Conservation (phyloP, 2,113 vertebrate species). For the Callionymus lyra region DNA sequence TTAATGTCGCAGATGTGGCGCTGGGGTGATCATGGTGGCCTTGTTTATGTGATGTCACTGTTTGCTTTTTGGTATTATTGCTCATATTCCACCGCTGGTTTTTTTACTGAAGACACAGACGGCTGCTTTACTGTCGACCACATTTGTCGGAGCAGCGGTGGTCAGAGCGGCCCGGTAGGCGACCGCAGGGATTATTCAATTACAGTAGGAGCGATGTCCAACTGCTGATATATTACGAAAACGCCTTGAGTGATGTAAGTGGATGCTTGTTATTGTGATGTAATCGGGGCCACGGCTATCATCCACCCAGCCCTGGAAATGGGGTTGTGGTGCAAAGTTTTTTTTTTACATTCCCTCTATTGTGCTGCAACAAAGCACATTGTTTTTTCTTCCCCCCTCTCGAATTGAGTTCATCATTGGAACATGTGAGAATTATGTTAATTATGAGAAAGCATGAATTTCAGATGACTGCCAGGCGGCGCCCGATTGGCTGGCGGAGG, state of each 20-base stretch:
- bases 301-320: conserved; percentile 34
- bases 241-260: conserved; percentile 49
- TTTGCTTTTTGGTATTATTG: too few species aligned
- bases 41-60: too few species aligned
- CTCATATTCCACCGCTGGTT: too few species aligned
- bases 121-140: too few species aligned
- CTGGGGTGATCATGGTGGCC: too few species aligned
- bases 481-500: conserved; percentile 51
- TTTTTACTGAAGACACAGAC: neutral
- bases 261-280: conserved; percentile 47
- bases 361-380: conserved; percentile 51
- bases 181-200: conserved; percentile 25
- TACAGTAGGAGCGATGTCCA: conserved; percentile 28
- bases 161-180: conserved; percentile 19
- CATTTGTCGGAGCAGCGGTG: too few species aligned
- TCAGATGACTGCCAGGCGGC: conserved; percentile 39
- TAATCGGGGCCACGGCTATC: conserved; percentile 51
- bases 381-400: conserved; percentile 41
- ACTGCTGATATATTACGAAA: conserved; percentile 32
- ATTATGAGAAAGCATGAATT: conserved; percentile 48
- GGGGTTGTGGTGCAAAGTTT: conserved; percentile 46
- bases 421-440: conserved; percentile 58
- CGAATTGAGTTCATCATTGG: conserved; percentile 46
- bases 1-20: too few species aligned
- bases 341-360: conserved; percentile 32